Evolutionary conservation across 2,797 vertebrate species (phyloP).

Genomic region (Myotis myotis): DNA sequence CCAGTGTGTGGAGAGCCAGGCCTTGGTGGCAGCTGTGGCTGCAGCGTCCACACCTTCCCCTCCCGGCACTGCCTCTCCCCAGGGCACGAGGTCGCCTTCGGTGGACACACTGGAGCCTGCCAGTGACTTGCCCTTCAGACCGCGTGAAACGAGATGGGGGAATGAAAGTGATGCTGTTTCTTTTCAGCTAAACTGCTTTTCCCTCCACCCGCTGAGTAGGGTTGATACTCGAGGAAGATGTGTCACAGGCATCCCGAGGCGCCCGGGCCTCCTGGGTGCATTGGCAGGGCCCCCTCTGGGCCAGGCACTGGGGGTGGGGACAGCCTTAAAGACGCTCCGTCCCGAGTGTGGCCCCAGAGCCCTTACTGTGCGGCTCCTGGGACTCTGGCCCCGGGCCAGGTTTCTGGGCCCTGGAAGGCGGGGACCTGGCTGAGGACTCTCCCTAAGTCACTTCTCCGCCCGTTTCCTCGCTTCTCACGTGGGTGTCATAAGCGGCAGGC

Average conservation of each 20-base stretch:
- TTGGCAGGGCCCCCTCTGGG: too few species aligned
- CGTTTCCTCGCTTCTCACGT: fast-evolving
- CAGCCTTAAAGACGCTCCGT: too few species aligned
- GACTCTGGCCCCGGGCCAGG: background rate
- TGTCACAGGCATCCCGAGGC: fast-evolving
- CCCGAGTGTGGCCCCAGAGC: fast-evolving
- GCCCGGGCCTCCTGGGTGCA: background rate
- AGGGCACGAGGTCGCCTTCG: background rate
- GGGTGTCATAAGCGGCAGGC: fast-evolving
- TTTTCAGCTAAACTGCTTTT: background rate
- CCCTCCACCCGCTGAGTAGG: background rate
- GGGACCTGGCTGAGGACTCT: background rate
- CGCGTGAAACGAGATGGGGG: fast-evolving
- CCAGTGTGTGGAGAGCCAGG: background rate
- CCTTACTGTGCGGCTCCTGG: fast-evolving
- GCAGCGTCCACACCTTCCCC: fast-evolving
- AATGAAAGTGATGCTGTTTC: background rate
- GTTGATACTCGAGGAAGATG: background rate
- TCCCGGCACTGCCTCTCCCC: fast-evolving
- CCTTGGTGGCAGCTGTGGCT: fast-evolving
- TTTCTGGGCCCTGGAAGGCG: background rate
- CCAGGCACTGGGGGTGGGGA: fast-evolving
- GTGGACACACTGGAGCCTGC: background rate
- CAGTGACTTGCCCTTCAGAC: background rate
- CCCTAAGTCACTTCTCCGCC: background rate